Percentiles rank a stretch among this genome's conserved stretches.
These are phyloP conservation scores for Festucalex cinctus DNA, from an alignment of 2,113 vertebrate genomes.

Conservation along the genomic window DNA sequence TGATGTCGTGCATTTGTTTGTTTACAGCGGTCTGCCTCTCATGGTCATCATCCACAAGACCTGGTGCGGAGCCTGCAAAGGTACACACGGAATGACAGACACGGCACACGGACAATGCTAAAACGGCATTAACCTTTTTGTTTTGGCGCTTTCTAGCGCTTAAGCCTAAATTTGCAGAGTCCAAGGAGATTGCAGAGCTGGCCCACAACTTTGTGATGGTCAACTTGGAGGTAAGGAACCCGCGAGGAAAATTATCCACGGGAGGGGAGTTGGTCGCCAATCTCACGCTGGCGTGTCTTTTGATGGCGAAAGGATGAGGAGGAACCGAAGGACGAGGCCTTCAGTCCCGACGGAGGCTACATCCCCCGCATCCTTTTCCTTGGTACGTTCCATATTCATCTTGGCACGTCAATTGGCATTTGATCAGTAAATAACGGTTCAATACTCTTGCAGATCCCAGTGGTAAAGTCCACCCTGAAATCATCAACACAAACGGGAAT, in stretches of 20 bases:
- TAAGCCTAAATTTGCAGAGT: slow-evolving; percentile 96
- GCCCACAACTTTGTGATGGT: slow-evolving; percentile 98
- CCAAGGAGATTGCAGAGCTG: slow-evolving; percentile 95
- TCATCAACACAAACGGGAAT: slow-evolving; percentile 91
- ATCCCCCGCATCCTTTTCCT: slow-evolving; percentile 97
- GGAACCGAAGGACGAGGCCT: slow-evolving; percentile 90
- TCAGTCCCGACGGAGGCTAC: slow-evolving; percentile 93
- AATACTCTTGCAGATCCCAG: slow-evolving; percentile 79
- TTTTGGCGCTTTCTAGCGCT: slow-evolving; percentile 72
- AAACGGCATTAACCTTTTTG: background rate
- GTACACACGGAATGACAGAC: slow-evolving; percentile 56
- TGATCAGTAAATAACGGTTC: background rate
- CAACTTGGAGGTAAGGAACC: slow-evolving; percentile 87
- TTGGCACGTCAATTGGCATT: background rate
- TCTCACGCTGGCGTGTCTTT: background rate
- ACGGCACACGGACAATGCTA: background rate
- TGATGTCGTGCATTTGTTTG: slow-evolving; percentile 18
- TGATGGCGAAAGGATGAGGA: slow-evolving; percentile 87
- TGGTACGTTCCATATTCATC: slow-evolving; percentile 69
- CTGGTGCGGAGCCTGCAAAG: slow-evolving; percentile 99
- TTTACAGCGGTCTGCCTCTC: slow-evolving; percentile 86
- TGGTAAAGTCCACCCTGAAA: slow-evolving; percentile 89
- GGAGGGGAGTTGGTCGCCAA: background rate
- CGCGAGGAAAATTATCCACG: background rate
- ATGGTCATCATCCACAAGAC: slow-evolving; percentile 98